phyloP scores from a whole-genome alignment of 2,113 vertebrate genomes.

The Strix aluco region DNA sequence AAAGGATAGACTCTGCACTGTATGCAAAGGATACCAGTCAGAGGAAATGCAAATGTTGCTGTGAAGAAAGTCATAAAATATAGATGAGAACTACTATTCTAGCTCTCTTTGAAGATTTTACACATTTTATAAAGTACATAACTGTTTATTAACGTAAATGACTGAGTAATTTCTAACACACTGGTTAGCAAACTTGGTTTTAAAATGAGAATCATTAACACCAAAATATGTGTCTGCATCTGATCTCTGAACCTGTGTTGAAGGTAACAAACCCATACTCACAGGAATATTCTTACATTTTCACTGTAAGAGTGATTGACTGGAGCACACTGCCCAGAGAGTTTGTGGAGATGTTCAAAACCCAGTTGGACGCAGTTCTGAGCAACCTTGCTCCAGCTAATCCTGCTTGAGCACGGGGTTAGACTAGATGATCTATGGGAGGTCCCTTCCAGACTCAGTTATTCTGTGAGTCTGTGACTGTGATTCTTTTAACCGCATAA shows the following conservation, averaged over 20 bases:
- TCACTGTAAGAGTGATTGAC: background rate
- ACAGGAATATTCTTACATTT: background rate
- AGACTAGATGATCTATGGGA: background rate
- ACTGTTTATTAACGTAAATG: background rate
- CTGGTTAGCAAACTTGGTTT: background rate
- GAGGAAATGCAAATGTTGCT: background rate
- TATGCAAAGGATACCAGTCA: background rate
- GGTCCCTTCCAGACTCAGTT: background rate
- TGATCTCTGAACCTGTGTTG: background rate
- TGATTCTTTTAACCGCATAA: constrained; percentile 47
- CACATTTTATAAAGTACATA: background rate
- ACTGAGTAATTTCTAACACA: background rate
- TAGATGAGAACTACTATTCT: background rate
- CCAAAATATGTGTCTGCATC: background rate
- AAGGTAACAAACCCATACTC: background rate
- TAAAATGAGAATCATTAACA: background rate
- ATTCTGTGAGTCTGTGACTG: background rate
- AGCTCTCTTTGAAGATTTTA: background rate
- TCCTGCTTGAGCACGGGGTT: background rate
- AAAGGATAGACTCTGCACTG: background rate
- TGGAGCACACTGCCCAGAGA: background rate
- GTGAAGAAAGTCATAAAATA: constrained; percentile 27
- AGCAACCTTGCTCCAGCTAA: background rate
- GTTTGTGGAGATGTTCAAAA: background rate
- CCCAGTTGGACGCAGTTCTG: too few species aligned